Evolutionary conservation across 35 echinoderm and acorn worm species (phyloP), one percentile per base, ranked within the genome.

Genomic region (Apostichopus californicus): DNA sequence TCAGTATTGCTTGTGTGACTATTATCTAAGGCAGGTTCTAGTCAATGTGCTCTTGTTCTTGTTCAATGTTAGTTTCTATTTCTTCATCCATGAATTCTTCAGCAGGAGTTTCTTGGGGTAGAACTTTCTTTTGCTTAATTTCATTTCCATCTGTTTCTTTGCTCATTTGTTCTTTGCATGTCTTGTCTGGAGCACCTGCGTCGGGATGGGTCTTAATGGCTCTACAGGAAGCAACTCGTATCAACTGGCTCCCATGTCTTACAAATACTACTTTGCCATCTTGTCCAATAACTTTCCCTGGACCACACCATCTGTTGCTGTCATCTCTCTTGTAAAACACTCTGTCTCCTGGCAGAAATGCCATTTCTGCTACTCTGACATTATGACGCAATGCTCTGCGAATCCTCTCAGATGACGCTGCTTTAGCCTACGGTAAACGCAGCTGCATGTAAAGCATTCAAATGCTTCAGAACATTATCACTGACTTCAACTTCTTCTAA

Each of bases 311-410:
- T 20, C 64, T 93, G 24, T 86, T 93, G 65, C 83, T 93, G 81
- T 93, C 92, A 93, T 93, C 56, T 20, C 86, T 25, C 56, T 93
- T 93, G 57, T 80, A 93, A 60, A 84, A 72, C 17, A 89, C 72
- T 21, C 86, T 78, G 15, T 87, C 84, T 64, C 84, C 57, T 60
- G 61, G 84, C 63, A 6, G 6, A 68, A 87, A 87, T 3, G 21
- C 20, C 7, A 9, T 54, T 4, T 54, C 79, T 52, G 79, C 46
- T 28, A 28, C 26, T 28, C 26, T 28, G 26, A 28, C 26, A 28
- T 28, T 28, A 28, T 28, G 26, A 28, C 26, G 26, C 26, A 28
- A 28, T 28, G 26, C 26, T 28, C 26, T 28, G 26, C 26, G 26
- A 28, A 28, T 28, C 26, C 26, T 28, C 26, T 28, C 26, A 28